phyloP scores from a whole-genome alignment of 2,888 invertebrate genomes.

The Myopa testacea region DNA sequence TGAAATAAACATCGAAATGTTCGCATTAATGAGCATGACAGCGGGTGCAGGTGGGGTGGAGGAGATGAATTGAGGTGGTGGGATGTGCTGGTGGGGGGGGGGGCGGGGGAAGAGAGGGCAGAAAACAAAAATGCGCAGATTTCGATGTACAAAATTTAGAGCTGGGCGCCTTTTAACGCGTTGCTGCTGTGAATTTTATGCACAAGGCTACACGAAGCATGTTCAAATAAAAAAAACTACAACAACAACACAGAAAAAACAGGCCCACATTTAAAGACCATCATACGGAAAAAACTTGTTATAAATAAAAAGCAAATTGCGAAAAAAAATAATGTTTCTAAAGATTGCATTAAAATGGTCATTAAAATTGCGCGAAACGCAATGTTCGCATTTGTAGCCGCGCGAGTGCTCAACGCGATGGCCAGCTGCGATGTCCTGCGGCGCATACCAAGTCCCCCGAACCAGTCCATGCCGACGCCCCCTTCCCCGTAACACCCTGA shows the following conservation, averaged over 20 bases:
- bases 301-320: not conserved
- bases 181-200: conserved; percentile 58
- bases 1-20: not conserved
- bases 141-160: not conserved
- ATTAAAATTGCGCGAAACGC: conserved; percentile 33
- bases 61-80: too few species aligned
- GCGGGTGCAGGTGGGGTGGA: too few species aligned
- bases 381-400: conserved; percentile 17
- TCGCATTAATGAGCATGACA: not conserved
- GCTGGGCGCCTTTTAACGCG: not conserved
- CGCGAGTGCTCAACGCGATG: not conserved
- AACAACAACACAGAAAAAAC: not conserved
- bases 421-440: not conserved
- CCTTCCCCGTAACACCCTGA: too few species aligned
- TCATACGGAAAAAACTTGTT: not conserved
- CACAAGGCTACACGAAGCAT: conserved; percentile 45
- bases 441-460: too few species aligned
- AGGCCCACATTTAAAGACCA: not conserved
- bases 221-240: not conserved
- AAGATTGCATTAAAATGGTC: conserved; percentile 30
- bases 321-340: too few species aligned
- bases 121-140: not conserved
- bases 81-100: too few species aligned
- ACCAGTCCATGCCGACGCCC: too few species aligned
- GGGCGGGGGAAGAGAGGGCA: not conserved